Base-by-base conservation (phyloP, 2,797 vertebrate species). In the Argentina silus region DNA sequence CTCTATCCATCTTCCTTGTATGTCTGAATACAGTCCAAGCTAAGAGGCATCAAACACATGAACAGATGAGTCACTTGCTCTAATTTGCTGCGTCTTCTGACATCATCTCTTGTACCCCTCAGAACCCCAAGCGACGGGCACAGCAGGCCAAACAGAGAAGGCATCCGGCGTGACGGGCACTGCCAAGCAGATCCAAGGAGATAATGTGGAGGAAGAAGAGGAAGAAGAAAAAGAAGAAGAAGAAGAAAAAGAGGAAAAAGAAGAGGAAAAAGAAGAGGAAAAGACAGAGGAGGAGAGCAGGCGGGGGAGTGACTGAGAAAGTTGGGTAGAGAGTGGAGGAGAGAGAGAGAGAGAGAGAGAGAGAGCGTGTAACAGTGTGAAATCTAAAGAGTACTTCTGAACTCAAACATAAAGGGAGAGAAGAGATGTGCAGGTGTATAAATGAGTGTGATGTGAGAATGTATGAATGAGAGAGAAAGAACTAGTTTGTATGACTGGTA, bases 51-150 rank as follows among this genome's bases (percentile, higher is more conserved):
- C 57, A 19, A 60, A 15, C 57, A 27, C 36, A 23, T 60, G 11
- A 23, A 27, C 12, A 14, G 23, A n/a, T 53, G 6, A 53, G 51
- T 53, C 6, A n/a, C 5, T 43, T 68, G 23, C 42, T 14, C 15
- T 17, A 6, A 3, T 27, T 53, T 9, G 6, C 3, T 55, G 15
- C 67, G 63, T 55, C 55, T 23, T 74, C 6, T 87, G 47, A 86
- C 71, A 0, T 53, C 12, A 3, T 8, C 48, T 15, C 77, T 69
- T 82, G 14, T 74, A 68, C 80, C 82, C 74, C 64, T 50, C 84
- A 93, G 93, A 90, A 78, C 83, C 87, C 67, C 89, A 86, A 27
- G 90, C 87, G 70, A 85, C 78, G 12, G 57, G 75, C 3, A 65
- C 80, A 47, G 67, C 70, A 3, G 87, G 82, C 61, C 84, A 77